Percentiles rank a stretch among this genome's conserved stretches.
Conservation (phyloP, 1,140 invertebrate genomes). For the Bombus vancouverensis region DNA sequence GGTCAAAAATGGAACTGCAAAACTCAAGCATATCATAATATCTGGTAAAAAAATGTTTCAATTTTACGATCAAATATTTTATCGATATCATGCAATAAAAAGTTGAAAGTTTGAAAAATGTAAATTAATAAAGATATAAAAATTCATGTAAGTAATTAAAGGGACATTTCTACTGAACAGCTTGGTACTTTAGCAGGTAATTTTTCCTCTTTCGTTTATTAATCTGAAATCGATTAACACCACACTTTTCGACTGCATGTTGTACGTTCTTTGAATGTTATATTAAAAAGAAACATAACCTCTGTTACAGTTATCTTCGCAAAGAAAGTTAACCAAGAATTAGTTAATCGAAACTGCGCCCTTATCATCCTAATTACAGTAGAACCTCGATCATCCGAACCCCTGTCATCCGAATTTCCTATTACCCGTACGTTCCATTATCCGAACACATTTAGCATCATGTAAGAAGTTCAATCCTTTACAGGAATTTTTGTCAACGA, state of each 20-base stretch:
- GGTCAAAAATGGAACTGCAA: neutral
- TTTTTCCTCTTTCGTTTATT: neutral
- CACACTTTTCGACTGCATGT: neutral
- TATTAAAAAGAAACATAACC: neutral
- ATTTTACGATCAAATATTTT: too few species aligned
- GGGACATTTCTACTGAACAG: neutral
- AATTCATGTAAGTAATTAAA: neutral
- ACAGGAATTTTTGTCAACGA: too few species aligned
- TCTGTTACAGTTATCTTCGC: neutral
- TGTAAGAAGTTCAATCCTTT: too few species aligned
- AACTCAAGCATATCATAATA: neutral
- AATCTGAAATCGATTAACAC: neutral
- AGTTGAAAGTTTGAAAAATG: too few species aligned
- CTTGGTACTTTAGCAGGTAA: neutral
- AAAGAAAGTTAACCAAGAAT: slow-evolving; percentile 20
- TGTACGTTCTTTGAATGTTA: neutral
- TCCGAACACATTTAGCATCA: too few species aligned
- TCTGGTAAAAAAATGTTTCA: too few species aligned
- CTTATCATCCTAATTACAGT: neutral
- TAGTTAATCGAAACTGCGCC: neutral
- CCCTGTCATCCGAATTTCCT: too few species aligned
- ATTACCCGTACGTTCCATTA: too few species aligned
- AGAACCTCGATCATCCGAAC: too few species aligned
- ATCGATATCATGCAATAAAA: too few species aligned
- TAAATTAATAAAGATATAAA: neutral